Base-by-base conservation (phyloP, 92 coral and sea anemone genomes). In the Umimayanthus kanabou region DNA sequence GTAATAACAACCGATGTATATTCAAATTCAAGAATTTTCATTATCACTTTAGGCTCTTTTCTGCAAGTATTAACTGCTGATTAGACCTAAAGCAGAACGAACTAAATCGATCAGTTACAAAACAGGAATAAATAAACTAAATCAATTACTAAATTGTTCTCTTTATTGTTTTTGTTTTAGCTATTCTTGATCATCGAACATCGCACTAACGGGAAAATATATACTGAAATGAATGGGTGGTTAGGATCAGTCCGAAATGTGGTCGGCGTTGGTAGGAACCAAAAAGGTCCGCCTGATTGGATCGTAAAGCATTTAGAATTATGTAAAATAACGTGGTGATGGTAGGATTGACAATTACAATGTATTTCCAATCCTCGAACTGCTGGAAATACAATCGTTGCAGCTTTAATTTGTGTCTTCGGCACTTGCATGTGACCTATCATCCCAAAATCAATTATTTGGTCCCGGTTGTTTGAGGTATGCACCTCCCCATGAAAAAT, bases 31-130 rank as follows among this genome's bases (percentile, higher is more conserved):
- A 69, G 73, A 69, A n/a, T 1, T n/a, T 69, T 69, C 73, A 67
- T 33, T 67, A 69, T 69, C 73, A 69, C 73, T 69, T 69, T 69
- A 67, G n/a, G 73, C n/a, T n/a, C 73, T 69, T 69, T 69, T n/a
- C n/a, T n/a, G 73, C 73, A 23, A 69, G 73, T n/a, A n/a, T n/a
- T 69, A 69, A 69, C 73, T 69, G 73, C 73, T 69, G 73, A 33
- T 69, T 69, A 69, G 73, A 69, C n/a, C 37, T 1, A 69, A 69
- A 69, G 73, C 73, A 69, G 73, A 69, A 69, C 28, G 73, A 69
- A 33, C 33, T 1, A 69, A 69, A 69, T 69, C 73, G 73, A 69
- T 69, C 37, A 69, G 73, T 5, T 69, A 69, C 73, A 69, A 69
- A 69, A 69, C 73, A 69, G 73, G 11, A 69, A 33, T 69, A 69